These are phyloP conservation scores for Enteromius afrohamiltoni DNA, from an alignment of 2,797 vertebrate species.

Conservation along the genomic window DNA sequence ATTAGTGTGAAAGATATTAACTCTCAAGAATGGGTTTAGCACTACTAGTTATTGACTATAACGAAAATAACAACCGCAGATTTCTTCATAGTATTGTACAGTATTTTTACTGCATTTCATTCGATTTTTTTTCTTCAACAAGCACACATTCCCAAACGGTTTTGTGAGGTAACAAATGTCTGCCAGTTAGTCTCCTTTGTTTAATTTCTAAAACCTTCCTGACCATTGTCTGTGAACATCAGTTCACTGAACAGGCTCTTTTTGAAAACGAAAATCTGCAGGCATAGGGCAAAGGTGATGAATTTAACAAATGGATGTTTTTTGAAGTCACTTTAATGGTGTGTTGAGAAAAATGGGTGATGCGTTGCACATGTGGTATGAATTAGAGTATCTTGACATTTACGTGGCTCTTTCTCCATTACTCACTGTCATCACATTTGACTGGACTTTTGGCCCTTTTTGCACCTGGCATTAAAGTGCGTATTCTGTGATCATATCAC, in stretches of 20 bases:
- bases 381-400: constrained; percentile 48
- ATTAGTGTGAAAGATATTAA: constrained; percentile 22
- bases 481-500: neutral
- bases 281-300: constrained; percentile 18
- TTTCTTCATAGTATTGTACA: neutral
- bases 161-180: constrained; percentile 4
- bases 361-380: neutral
- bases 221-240: constrained; percentile 13
- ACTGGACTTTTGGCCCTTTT: constrained; percentile 30
- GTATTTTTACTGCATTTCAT: neutral
- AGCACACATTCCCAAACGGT: neutral
- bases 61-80: neutral
- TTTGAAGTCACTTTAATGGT: constrained; percentile 4
- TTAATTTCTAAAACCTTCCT: constrained; percentile 30
- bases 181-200: constrained; percentile 8
- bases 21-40: neutral
- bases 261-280: constrained; percentile 2
- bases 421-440: constrained; percentile 40
- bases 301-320: constrained; percentile 11
- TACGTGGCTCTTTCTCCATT: constrained; percentile 36
- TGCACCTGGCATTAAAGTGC: constrained; percentile 24
- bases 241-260: constrained; percentile 26
- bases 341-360: constrained; percentile 28
- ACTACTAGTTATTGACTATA: constrained; percentile 2
- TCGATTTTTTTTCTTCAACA: neutral